These are phyloP conservation scores for Acanthosepion esculentum DNA, from an alignment of 2,888 invertebrate genomes.

Conservation along the genomic window DNA sequence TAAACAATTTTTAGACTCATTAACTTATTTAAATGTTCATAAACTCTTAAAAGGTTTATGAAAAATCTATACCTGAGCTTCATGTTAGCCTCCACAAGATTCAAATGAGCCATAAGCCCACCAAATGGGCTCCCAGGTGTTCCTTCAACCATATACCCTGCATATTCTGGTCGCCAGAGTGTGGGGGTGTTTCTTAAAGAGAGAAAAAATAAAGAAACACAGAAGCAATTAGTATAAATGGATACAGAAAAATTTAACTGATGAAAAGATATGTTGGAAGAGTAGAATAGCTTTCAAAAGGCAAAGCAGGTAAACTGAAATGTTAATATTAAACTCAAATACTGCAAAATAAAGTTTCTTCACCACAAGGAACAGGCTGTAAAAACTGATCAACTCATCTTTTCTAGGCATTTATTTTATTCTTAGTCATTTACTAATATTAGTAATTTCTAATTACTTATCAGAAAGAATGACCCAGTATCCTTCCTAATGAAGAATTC, in stretches of 20 bases:
- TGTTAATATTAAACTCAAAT: neutral
- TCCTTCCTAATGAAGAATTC: neutral
- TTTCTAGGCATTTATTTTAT: neutral
- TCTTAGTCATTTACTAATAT: neutral
- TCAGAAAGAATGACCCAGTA: neutral
- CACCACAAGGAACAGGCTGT: neutral
- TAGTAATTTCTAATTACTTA: neutral
- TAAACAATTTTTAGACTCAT: no score
- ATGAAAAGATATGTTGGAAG: neutral
- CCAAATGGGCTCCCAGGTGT: constrained; percentile 94
- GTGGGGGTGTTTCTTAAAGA: neutral
- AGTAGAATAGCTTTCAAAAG: neutral
- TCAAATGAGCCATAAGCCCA: constrained; percentile 95
- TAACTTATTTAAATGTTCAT: no score
- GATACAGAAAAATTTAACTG: neutral
- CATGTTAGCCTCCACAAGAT: constrained; percentile 99
- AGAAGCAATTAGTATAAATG: neutral
- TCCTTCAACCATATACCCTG: constrained; percentile 98
- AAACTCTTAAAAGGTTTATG: neutral
- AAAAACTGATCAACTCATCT: neutral
- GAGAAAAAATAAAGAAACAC: neutral
- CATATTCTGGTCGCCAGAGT: constrained; percentile 96
- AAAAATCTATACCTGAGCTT: constrained; percentile 77
- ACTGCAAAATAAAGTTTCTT: neutral
- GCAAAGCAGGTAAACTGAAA: neutral